Percentiles rank a stretch among this genome's conserved stretches.
Conservation (phyloP, 2,888 invertebrate genomes). For the Cactoblastis cactorum region DNA sequence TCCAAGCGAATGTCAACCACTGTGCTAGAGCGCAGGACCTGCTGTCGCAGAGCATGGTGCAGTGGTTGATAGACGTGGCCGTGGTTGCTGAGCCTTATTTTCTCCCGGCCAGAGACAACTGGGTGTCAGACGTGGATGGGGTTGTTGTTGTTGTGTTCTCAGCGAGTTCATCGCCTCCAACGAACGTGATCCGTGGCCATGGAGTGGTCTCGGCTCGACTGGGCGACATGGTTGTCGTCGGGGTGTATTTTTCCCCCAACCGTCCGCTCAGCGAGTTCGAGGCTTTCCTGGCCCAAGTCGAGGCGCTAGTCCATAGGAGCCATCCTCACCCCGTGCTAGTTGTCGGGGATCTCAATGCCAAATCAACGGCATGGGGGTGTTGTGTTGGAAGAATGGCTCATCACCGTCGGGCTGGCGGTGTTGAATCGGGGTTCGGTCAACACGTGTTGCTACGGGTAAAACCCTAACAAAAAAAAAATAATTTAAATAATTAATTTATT, state of each 20-base stretch:
- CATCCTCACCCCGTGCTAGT: neutral
- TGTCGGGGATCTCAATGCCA: neutral
- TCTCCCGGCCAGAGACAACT: neutral
- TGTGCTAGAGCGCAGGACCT: neutral
- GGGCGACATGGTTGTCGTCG: neutral
- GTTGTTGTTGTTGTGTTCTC: too few species aligned
- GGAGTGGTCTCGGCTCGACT: neutral
- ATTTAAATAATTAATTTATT: too few species aligned
- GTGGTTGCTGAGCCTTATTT: neutral
- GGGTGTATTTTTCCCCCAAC: neutral
- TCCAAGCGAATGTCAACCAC: slow-evolving; percentile 10
- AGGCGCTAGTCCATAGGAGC: neutral
- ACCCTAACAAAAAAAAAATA: too few species aligned
- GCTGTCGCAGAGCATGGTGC: neutral
- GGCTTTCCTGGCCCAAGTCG: neutral
- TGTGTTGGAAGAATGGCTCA: too few species aligned
- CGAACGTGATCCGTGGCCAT: neutral
- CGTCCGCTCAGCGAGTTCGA: neutral
- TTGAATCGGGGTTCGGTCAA: neutral
- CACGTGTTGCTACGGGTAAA: too few species aligned
- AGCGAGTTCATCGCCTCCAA: neutral
- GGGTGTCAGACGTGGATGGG: neutral
- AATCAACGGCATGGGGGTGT: neutral
- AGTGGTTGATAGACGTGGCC: neutral
- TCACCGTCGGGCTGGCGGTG: neutral